Conservation (phyloP, 2,797 vertebrate species). For the Chaenodraco wilsoni region DNA sequence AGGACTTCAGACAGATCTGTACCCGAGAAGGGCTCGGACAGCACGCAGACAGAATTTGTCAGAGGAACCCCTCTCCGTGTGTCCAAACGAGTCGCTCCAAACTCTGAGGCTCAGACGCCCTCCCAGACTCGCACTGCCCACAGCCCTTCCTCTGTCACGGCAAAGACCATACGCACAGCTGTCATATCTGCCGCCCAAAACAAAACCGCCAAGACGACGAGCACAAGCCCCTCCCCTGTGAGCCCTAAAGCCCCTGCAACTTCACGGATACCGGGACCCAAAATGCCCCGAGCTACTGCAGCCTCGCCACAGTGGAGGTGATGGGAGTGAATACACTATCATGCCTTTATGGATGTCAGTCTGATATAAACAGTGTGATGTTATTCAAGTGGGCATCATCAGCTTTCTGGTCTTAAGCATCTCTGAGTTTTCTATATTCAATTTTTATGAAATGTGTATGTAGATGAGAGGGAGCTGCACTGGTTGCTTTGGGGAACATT, state of each 20-base stretch:
- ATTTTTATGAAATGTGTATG: constrained; percentile 16
- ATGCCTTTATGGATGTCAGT: constrained; percentile 29
- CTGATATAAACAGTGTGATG: constrained; percentile 16
- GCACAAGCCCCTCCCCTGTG: constrained; percentile 42
- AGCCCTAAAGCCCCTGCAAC: constrained; percentile 68
- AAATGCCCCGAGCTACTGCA: constrained; percentile 73
- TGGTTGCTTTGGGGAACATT: constrained; percentile 22
- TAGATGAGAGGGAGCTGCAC: constrained; percentile 33
- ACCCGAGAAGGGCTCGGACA: constrained; percentile 62
- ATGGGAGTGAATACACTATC: constrained; percentile 41
- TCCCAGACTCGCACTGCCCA: constrained; percentile 61
- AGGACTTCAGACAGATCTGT: constrained; percentile 66
- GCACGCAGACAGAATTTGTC: constrained; percentile 65
- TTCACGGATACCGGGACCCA: constrained; percentile 75
- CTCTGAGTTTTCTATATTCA: constrained; percentile 20
- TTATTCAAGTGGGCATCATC: constrained; percentile 11
- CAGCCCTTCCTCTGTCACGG: constrained; percentile 76
- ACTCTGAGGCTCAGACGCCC: constrained; percentile 69
- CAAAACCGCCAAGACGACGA: constrained; percentile 77
- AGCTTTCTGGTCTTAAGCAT: constrained; percentile 21
- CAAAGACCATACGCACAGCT: constrained; percentile 84
- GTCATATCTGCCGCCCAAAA: constrained; percentile 79
- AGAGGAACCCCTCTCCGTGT: constrained; percentile 78
- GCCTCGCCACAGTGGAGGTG: constrained; percentile 82
- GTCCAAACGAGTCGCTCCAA: constrained; percentile 82